Evolutionary conservation across 2,113 vertebrate species (phyloP).

Genomic region (Anolis sagrei): DNA sequence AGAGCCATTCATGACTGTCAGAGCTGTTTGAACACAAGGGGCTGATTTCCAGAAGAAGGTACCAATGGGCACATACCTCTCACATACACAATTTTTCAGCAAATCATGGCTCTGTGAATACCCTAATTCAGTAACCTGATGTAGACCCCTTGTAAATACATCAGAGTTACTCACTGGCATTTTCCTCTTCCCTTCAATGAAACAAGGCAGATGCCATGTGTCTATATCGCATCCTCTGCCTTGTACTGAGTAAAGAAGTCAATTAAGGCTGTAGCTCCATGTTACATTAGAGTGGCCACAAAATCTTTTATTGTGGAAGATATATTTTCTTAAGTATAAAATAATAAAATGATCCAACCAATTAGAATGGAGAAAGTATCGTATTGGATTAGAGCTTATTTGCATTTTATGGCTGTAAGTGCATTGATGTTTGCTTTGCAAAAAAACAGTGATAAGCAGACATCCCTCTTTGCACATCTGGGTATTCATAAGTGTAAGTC

Average conservation of each 20-base stretch:
- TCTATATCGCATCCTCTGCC: background rate
- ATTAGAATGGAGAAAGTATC: background rate
- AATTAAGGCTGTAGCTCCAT: background rate
- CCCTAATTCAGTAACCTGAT: background rate
- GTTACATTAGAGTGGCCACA: background rate
- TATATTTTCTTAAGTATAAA: background rate
- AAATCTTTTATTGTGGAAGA: background rate
- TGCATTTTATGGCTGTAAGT: background rate
- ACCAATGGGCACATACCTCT: background rate
- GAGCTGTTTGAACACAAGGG: background rate
- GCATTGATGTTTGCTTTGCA: background rate
- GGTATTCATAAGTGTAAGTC: background rate
- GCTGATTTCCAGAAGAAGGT: background rate
- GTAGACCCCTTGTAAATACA: background rate
- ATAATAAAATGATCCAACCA: background rate
- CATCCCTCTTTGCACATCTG: background rate
- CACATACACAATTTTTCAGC: background rate
- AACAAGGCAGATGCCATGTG: background rate
- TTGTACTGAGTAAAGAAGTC: background rate
- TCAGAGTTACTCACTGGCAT: background rate
- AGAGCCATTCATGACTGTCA: background rate
- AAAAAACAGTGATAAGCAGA: background rate
- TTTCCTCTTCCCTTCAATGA: background rate
- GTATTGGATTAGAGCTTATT: background rate
- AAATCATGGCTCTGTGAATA: background rate